These are phyloP conservation scores for Percina caprodes DNA, from an alignment of 2,113 vertebrate species.

Conservation along the genomic window DNA sequence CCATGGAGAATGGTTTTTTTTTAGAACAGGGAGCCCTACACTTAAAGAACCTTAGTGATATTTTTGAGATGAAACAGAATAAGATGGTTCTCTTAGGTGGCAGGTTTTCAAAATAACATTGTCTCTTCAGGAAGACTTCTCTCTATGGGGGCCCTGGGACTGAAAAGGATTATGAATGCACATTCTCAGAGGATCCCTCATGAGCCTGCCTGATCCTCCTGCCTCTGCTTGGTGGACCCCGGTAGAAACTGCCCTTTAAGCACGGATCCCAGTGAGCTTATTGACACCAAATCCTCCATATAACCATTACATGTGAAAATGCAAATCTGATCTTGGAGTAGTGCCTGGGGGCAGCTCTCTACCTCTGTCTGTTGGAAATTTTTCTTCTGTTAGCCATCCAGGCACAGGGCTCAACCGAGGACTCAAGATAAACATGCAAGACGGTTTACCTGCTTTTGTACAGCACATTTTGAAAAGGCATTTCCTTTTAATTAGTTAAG, in stretches of 20 bases:
- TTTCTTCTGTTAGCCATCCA: constrained; percentile 63
- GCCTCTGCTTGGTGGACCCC: constrained; percentile 60
- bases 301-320: constrained; percentile 72
- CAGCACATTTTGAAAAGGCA: constrained; percentile 79
- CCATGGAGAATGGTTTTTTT: constrained; percentile 47
- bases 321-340: constrained; percentile 74
- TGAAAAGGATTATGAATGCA: constrained; percentile 68
- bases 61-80: constrained; percentile 72
- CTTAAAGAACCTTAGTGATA: constrained; percentile 63
- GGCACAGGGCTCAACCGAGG: constrained; percentile 67
- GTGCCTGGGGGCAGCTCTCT: constrained; percentile 76
- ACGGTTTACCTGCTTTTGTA: constrained; percentile 77
- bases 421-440: constrained; percentile 80
- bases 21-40: constrained; percentile 68
- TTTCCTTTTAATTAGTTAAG: constrained; percentile 80
- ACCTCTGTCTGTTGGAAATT: constrained; percentile 78
- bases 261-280: constrained; percentile 64
- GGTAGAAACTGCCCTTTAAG: constrained; percentile 76
- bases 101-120: constrained; percentile 60
- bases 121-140: constrained; percentile 61
- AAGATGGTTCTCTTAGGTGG: constrained; percentile 67
- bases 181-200: constrained; percentile 60
- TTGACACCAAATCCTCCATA: constrained; percentile 72
- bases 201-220: constrained; percentile 60
- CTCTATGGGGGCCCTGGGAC: constrained; percentile 52